phyloP scores from a whole-genome alignment of 2,797 vertebrate genomes.

The Gallinago stenura region DNA sequence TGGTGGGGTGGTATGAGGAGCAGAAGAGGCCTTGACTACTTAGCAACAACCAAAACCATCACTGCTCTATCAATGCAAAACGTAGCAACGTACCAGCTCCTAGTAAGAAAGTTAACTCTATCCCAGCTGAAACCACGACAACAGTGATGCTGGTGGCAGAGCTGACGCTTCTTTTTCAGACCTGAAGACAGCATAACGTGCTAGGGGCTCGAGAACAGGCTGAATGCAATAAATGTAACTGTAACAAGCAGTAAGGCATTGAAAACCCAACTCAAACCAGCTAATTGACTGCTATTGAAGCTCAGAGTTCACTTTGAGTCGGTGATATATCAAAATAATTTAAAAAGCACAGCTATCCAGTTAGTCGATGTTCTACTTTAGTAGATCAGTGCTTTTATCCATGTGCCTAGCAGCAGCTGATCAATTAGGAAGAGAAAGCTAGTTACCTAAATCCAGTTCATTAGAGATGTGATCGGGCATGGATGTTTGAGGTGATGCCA shows the following conservation, averaged over 20 bases:
- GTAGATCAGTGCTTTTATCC: not conserved
- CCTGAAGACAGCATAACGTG: accelerated
- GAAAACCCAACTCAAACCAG: not conserved
- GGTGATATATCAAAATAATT: not conserved
- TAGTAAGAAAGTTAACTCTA: not conserved
- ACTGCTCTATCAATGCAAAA: not conserved
- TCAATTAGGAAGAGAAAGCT: not conserved
- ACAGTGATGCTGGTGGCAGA: not conserved
- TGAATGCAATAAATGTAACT: not conserved
- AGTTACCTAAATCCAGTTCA: not conserved
- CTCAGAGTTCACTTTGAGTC: not conserved
- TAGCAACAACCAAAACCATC: not conserved
- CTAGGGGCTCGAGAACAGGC: not conserved
- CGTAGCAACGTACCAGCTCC: not conserved
- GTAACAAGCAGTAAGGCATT: not conserved
- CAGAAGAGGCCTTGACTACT: not conserved
- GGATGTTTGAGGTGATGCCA: not conserved
- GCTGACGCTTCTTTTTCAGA: accelerated
- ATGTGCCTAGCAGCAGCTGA: not conserved
- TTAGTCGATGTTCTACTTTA: not conserved
- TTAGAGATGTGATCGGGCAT: not conserved
- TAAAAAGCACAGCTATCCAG: not conserved
- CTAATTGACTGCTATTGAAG: not conserved
- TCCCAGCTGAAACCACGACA: not conserved
- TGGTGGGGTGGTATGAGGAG: not conserved